Conservation (phyloP, 2,797 vertebrate species). For the Oryzias sinensis region DNA sequence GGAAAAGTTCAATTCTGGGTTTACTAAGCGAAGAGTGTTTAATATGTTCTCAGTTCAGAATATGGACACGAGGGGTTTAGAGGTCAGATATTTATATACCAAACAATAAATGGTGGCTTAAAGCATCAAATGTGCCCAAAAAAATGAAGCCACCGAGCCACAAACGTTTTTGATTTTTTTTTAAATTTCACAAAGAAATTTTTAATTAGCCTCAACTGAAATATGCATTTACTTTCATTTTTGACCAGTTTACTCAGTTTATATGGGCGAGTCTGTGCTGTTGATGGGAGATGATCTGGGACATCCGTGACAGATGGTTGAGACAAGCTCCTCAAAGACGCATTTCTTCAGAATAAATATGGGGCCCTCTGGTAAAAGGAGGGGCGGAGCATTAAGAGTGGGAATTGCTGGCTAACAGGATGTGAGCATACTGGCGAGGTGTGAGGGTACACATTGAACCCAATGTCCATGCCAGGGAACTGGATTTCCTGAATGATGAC, state of each 20-base stretch:
- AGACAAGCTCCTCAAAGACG: constrained; percentile 66
- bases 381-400: constrained; percentile 45
- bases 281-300: constrained; percentile 48
- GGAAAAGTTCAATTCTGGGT: constrained; percentile 65
- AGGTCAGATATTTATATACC: not conserved
- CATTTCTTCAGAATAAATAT: constrained; percentile 57
- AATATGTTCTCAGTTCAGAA: constrained; percentile 33
- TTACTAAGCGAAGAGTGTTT: constrained; percentile 30
- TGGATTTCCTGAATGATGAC: constrained; percentile 69
- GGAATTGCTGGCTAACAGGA: constrained; percentile 53
- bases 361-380: constrained; percentile 50
- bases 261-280: constrained; percentile 35
- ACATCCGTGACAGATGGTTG: constrained; percentile 73
- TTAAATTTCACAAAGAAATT: no score
- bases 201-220: no score
- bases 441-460: constrained; percentile 57
- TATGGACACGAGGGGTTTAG: constrained; percentile 13
- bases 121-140: not conserved
- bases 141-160: not conserved
- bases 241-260: constrained; percentile 10
- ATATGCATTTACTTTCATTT: constrained; percentile 4
- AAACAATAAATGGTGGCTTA: not conserved
- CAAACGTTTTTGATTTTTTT: no score
- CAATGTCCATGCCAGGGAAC: constrained; percentile 62
- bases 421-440: constrained; percentile 65